Conservation (phyloP, 2,888 invertebrate genomes). For the Carpatolechia fugitivella region DNA sequence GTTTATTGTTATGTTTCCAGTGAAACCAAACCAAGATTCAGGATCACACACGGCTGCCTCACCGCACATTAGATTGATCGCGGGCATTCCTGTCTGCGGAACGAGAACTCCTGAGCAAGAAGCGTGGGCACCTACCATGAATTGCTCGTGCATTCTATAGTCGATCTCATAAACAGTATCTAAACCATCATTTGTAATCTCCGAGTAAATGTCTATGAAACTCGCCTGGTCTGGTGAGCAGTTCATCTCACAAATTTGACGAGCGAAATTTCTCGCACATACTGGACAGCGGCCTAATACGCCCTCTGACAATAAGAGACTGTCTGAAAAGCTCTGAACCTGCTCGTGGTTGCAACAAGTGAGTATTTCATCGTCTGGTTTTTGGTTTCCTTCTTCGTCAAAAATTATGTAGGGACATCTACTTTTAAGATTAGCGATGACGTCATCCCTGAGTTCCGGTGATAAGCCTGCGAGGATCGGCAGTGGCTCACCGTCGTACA, state of each 20-base stretch:
- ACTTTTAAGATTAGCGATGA: conserved; percentile 55
- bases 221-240: conserved; percentile 86
- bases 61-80: conserved; percentile 90
- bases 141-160: conserved; percentile 78
- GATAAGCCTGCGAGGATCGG: conserved; percentile 45
- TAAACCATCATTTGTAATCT: conserved; percentile 29
- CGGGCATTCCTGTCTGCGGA: conserved; percentile 86
- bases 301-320: conserved; percentile 81
- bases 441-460: conserved; percentile 49
- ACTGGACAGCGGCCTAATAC: conserved; percentile 89
- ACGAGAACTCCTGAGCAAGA: conserved; percentile 89
- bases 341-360: conserved; percentile 82
- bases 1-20: conserved; percentile 77
- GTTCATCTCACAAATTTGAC: conserved; percentile 88
- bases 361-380: conserved; percentile 51
- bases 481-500: conserved; percentile 37
- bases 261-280: conserved; percentile 87
- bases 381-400: conserved; percentile 52
- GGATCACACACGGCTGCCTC: conserved; percentile 82
- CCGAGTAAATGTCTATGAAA: conserved; percentile 47
- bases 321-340: conserved; percentile 69
- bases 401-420: conserved; percentile 82
- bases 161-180: conserved; percentile 70
- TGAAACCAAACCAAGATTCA: conserved; percentile 82
- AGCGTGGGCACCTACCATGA: conserved; percentile 82